A percentile compares a stretch with the other conserved stretches of the same genome.
phyloP scores from a whole-genome alignment of 2,888 invertebrate species.

The Trichogramma dendrolimi region DNA sequence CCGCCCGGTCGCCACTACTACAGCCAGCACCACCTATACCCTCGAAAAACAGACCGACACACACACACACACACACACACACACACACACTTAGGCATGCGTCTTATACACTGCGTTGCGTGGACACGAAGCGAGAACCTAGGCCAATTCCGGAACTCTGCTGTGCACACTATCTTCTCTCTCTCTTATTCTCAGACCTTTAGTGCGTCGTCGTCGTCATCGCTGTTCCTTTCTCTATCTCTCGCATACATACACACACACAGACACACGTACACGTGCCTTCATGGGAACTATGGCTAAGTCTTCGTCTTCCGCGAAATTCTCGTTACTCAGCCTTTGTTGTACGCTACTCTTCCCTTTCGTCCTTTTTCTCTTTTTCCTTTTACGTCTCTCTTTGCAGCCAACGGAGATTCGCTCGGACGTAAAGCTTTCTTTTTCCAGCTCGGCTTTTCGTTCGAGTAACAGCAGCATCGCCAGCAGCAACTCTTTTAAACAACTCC shows the following conservation, averaged over 20 bases:
- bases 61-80: constrained; percentile 27
- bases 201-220: too few relatives aligned
- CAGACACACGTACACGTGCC: not conserved
- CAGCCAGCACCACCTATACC: constrained; percentile 4
- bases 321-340: constrained; percentile 27
- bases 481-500: too few relatives aligned
- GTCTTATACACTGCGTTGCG: not conserved
- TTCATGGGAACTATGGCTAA: not conserved
- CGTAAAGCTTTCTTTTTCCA: too few relatives aligned
- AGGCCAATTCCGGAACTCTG: constrained; percentile 40
- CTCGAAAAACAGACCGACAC: constrained; percentile 2
- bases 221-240: constrained; percentile 4
- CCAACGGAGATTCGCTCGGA: not conserved
- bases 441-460: too few relatives aligned
- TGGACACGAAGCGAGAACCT: constrained; percentile 29
- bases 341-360: constrained; percentile 5
- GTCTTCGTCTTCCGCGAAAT: constrained; percentile 20
- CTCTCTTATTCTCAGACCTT: not conserved
- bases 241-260: not conserved
- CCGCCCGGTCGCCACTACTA: constrained; percentile 13
- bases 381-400: not conserved
- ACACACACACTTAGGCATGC: constrained; percentile 20
- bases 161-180: constrained; percentile 17
- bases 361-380: constrained; percentile 2
- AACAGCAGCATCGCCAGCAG: too few relatives aligned